A percentile compares a stretch with the other conserved stretches of the same genome.
Evolutionary conservation across 2,113 vertebrate genomes (phyloP).

Genomic region (Gallinago jamesoni): DNA sequence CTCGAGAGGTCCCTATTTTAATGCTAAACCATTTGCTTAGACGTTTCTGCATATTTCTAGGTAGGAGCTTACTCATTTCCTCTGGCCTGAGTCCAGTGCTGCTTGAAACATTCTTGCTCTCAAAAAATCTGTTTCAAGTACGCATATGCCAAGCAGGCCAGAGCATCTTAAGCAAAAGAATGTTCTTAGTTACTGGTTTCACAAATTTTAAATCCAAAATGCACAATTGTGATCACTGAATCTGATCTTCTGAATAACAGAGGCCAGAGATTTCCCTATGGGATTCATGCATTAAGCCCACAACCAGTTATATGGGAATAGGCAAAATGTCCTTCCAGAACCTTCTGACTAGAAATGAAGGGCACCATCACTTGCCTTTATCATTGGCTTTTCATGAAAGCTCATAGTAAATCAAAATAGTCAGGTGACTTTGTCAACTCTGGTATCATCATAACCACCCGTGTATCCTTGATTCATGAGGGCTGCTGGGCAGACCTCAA

Average conservation of each 20-base stretch:
- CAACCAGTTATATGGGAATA: neutral
- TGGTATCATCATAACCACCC: neutral
- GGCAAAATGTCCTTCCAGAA: neutral
- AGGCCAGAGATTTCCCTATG: neutral
- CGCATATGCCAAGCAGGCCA: neutral
- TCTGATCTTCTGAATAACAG: neutral
- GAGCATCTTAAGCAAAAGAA: neutral
- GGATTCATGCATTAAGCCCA: neutral
- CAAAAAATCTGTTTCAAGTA: neutral
- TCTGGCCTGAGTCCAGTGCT: neutral
- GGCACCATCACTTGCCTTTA: neutral
- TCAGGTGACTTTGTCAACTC: neutral
- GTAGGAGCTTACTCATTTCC: slow-evolving; percentile 2
- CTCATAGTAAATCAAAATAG: neutral
- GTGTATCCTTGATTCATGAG: neutral
- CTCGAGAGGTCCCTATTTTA: neutral
- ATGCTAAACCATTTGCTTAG: neutral
- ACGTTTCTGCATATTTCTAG: neutral
- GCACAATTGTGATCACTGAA: neutral
- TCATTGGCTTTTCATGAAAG: neutral
- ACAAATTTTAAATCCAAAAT: neutral
- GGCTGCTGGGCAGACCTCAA: neutral
- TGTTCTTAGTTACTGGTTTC: neutral
- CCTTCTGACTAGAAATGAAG: neutral
- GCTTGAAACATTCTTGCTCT: neutral